Conservation (phyloP, 2,113 vertebrate genomes). For the Erythrocercus mccallii region DNA sequence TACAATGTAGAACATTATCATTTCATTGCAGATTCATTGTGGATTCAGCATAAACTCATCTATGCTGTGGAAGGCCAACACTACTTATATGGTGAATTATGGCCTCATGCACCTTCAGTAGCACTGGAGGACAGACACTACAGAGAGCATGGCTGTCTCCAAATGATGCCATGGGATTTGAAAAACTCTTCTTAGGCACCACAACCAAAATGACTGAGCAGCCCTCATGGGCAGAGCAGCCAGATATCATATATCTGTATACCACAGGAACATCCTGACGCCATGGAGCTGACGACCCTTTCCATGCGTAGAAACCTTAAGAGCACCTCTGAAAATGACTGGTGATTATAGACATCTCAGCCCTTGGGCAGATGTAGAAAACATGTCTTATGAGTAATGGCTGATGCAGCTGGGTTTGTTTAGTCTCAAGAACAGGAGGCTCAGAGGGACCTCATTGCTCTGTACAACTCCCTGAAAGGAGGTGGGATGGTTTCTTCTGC, state of each 20-base stretch:
- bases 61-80: background rate
- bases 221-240: background rate
- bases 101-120: background rate
- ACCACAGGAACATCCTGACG: background rate
- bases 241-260: background rate
- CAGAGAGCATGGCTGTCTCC: background rate
- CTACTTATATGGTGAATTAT: background rate
- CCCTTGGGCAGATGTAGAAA: background rate
- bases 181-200: background rate
- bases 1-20: background rate
- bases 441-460: background rate
- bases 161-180: background rate
- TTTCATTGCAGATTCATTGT: background rate
- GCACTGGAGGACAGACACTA: background rate
- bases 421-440: background rate
- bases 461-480: background rate
- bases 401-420: background rate
- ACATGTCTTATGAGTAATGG: background rate
- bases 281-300: fast-evolving
- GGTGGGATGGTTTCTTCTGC: background rate
- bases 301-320: background rate
- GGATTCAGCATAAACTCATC: background rate
- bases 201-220: background rate
- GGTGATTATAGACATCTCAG: background rate
- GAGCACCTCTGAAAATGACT: background rate